These are phyloP conservation scores for Arothron firmamentum DNA, from an alignment of 2,113 vertebrate genomes.

Conservation along the genomic window DNA sequence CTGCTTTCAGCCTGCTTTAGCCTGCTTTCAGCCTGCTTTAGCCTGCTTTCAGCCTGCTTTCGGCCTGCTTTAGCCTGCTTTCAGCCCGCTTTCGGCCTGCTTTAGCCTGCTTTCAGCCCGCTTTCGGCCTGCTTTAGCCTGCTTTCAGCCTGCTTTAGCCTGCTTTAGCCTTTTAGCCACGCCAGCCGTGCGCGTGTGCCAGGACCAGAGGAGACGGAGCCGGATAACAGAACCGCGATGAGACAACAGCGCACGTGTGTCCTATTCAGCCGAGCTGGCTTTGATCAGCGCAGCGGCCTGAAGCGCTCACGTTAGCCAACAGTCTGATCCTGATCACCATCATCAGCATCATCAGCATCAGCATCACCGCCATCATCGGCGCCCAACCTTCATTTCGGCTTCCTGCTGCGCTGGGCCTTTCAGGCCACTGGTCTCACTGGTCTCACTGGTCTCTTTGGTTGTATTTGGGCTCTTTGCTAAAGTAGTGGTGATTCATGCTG, in stretches of 20 bases:
- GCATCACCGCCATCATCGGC: constrained; percentile 35
- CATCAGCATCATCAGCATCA: constrained; percentile 30
- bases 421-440: constrained; percentile 47
- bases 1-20: too few species aligned
- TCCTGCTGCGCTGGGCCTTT: constrained; percentile 13
- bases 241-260: constrained; percentile 28
- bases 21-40: too few species aligned
- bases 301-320: constrained; percentile 29
- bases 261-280: constrained; percentile 39
- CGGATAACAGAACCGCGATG: constrained; percentile 16
- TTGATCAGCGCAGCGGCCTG: constrained; percentile 49
- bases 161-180: too few species aligned
- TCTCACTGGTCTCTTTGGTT: constrained; percentile 48
- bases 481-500: constrained; percentile 41
- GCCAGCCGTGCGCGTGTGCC: constrained; percentile 31
- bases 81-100: too few species aligned
- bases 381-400: constrained; percentile 26
- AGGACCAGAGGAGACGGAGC: constrained; percentile 24
- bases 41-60: too few species aligned
- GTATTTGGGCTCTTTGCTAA: constrained; percentile 27
- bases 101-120: too few species aligned
- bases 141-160: too few species aligned
- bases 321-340: constrained; percentile 31
- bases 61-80: too few species aligned
- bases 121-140: too few species aligned